Percentiles rank a stretch among this genome's conserved stretches.
Evolutionary conservation across 2,888 invertebrate species (phyloP).

Genomic region (Myopa testacea): DNA sequence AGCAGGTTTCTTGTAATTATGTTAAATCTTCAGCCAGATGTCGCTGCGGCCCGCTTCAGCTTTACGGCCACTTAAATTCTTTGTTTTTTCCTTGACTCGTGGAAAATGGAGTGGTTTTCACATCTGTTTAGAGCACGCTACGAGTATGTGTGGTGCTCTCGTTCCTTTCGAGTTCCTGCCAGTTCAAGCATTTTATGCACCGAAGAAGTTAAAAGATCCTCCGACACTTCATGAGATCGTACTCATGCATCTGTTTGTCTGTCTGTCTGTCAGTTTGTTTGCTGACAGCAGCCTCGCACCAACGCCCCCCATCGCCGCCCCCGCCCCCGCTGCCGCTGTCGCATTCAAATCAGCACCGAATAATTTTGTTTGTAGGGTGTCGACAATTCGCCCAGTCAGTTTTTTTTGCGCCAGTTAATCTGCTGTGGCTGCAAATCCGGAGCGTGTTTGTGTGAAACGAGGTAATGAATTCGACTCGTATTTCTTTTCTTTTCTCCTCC

Average conservation of each 20-base stretch:
- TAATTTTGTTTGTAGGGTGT: neutral
- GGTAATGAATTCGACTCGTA: conserved; percentile 20
- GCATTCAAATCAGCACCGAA: neutral
- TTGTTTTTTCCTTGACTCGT: too few species aligned
- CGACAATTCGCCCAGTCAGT: neutral
- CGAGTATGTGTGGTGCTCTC: neutral
- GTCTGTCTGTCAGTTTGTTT: neutral
- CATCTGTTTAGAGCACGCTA: neutral
- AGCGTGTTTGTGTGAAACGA: conserved; percentile 17
- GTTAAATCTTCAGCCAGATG: conserved; percentile 16
- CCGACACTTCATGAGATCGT: neutral
- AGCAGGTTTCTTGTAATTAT: conserved; percentile 21
- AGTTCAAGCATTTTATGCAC: neutral
- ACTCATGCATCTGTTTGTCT: neutral
- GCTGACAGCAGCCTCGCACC: neutral
- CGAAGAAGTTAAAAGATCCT: neutral
- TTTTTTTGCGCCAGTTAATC: neutral
- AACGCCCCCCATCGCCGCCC: neutral
- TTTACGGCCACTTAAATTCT: too few species aligned
- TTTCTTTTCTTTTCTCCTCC: neutral
- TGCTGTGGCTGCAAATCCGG: neutral
- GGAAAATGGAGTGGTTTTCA: neutral
- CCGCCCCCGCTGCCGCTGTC: neutral
- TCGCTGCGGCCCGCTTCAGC: neutral
- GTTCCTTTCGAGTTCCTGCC: neutral